Evolutionary conservation across 2,888 invertebrate genomes (phyloP).

Genomic region (Lymantria dispar): DNA sequence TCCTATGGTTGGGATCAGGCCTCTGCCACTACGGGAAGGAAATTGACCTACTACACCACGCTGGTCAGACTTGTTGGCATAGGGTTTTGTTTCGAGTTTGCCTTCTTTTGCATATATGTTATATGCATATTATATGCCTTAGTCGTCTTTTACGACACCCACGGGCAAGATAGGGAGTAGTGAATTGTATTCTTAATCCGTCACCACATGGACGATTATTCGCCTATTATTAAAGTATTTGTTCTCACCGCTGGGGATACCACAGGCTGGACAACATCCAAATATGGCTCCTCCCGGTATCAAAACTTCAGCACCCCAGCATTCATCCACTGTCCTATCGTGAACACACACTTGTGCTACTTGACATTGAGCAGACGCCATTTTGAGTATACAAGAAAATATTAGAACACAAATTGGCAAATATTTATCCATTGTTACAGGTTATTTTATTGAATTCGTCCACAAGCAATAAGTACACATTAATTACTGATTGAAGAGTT

Average conservation of each 20-base stretch:
- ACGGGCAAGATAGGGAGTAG: no score
- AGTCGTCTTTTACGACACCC: no score
- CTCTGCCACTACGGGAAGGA: no score
- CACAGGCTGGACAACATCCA: constrained; percentile 75
- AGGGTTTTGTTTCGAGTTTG: no score
- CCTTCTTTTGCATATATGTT: no score
- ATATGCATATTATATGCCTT: no score
- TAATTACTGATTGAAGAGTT: constrained; percentile 44
- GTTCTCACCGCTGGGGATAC: constrained; percentile 28
- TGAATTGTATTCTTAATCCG: no score
- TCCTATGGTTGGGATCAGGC: no score
- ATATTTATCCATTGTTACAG: constrained; percentile 18
- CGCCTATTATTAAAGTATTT: background rate
- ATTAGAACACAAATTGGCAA: constrained; percentile 23
- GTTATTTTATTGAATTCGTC: constrained; percentile 20
- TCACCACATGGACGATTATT: background rate
- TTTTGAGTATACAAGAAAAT: constrained; percentile 20
- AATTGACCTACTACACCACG: no score
- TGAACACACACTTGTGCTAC: constrained; percentile 61
- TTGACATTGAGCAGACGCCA: constrained; percentile 47
- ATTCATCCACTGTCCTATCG: constrained; percentile 53
- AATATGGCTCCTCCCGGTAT: constrained; percentile 48
- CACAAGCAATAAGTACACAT: constrained; percentile 38
- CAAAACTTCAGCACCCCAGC: constrained; percentile 43
- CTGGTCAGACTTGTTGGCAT: no score